These are phyloP conservation scores for Sicus ferrugineus DNA, from an alignment of 2,888 invertebrate genomes.

Conservation along the genomic window DNA sequence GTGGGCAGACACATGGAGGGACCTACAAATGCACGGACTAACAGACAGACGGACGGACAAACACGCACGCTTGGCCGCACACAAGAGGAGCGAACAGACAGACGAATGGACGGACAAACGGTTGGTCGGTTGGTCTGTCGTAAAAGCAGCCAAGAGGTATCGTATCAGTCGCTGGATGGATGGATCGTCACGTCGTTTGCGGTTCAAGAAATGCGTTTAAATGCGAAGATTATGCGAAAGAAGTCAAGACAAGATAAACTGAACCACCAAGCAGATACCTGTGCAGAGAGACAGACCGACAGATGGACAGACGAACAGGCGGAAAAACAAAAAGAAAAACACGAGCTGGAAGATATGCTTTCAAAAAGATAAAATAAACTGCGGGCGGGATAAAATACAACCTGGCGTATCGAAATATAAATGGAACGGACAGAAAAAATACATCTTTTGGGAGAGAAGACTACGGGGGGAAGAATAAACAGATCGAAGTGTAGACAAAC, in stretches of 20 bases:
- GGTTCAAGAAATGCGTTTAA: constrained; percentile 13
- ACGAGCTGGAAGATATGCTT: background rate
- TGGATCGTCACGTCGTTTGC: constrained; percentile 5
- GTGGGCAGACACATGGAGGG: background rate
- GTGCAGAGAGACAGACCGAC: background rate
- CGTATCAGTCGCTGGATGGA: background rate
- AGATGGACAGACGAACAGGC: background rate
- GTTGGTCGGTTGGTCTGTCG: background rate
- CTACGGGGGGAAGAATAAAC: background rate
- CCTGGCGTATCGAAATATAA: no score
- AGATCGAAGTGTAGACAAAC: background rate
- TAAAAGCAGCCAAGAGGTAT: background rate
- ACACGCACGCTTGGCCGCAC: background rate
- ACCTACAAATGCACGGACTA: background rate
- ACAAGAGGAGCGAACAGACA: background rate
- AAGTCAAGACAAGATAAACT: background rate
- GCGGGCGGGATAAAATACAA: background rate
- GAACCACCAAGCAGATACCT: background rate
- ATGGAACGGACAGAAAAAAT: background rate
- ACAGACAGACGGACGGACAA: background rate
- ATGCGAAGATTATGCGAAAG: background rate
- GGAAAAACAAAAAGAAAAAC: background rate
- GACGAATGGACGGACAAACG: background rate
- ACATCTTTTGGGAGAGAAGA: background rate
- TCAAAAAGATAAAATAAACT: background rate